Base-by-base conservation (phyloP, 1,140 invertebrate species). In the Sarcophaga bullata region DNA sequence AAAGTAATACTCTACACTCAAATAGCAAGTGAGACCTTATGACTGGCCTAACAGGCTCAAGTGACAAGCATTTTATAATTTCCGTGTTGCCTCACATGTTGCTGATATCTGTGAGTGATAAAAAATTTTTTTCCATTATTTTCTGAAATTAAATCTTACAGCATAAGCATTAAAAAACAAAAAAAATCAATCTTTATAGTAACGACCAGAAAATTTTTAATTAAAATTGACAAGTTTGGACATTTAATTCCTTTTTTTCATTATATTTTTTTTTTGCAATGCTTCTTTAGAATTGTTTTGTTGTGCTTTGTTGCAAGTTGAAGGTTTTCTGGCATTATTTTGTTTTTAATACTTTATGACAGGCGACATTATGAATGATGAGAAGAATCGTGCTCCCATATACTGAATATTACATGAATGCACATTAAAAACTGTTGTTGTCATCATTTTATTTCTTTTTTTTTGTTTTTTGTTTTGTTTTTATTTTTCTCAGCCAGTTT, bases 191-290 rank as follows among this genome's bases (percentile, higher is more conserved):
- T 68, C 15, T 62, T 62, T 62, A 11, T 15, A 62, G 2, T 62
- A 62, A 62, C 25, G n/a, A 62, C 15, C 54, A 62, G 54, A 15
- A 62, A 37, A 62, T 62, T 62, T 68, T 68, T 68, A 68, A 68
- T 68, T 68, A 68, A 68, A 68, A 68, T 68, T 68, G 62, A 68
- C 62, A 68, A 68, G 62, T 68, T 68, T 68, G 62, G 62, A 68
- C 62, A 68, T 37, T 37, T 37, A 37, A 37, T 37, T 37, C 25
- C 25, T 37, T 37, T 37, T 37, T 37, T 37, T 37, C 25, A 37
- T 37, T 37, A 37, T 2, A 37, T 37, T 37, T 37, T 37, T 37
- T 37, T 37, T 37, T 37, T 37, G 25, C 25, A 37, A 37, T 37
- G 25, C 25, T 37, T 37, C 25, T 37, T 37, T 37, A 37, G 25